phyloP scores from a whole-genome alignment of 2,797 vertebrate species.

The Coluber constrictor region DNA sequence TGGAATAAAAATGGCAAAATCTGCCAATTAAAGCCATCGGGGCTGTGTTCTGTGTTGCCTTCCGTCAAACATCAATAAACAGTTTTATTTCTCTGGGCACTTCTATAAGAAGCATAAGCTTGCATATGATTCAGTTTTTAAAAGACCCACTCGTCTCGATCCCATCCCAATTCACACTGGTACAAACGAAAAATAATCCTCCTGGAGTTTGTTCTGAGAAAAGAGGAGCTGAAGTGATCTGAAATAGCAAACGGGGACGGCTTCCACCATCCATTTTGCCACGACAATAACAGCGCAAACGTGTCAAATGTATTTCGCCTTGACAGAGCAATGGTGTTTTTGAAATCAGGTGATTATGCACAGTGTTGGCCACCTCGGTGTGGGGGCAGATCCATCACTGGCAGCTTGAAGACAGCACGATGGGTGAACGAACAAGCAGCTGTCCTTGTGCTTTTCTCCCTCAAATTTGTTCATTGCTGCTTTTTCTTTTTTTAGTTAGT shows the following conservation, averaged over 20 bases:
- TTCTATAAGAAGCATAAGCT: neutral
- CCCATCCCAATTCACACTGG: conserved; percentile 10
- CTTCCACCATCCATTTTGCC: neutral
- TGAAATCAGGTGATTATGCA: conserved; percentile 9
- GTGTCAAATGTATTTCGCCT: conserved; percentile 26
- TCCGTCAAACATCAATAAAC: conserved; percentile 44
- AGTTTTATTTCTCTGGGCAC: conserved; percentile 20
- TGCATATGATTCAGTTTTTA: neutral
- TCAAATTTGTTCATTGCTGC: neutral
- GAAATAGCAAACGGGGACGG: neutral
- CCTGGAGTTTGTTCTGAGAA: conserved; percentile 2
- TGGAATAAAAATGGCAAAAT: neutral
- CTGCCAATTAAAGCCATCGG: conserved; percentile 39
- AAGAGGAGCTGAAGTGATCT: neutral
- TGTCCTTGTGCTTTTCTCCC: neutral
- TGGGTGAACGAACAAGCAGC: neutral
- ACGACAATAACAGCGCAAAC: conserved; percentile 12
- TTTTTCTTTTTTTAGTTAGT: neutral
- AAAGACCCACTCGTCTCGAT: conserved; percentile 14
- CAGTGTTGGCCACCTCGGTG: neutral
- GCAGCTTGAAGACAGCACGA: conserved; percentile 6
- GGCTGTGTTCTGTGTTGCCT: conserved; percentile 22
- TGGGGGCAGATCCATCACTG: conserved; percentile 4
- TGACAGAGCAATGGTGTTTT: conserved; percentile 22
- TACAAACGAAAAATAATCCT: conserved; percentile 30